Conservation (phyloP, 2,113 vertebrate genomes). For the Diadophis punctatus region DNA sequence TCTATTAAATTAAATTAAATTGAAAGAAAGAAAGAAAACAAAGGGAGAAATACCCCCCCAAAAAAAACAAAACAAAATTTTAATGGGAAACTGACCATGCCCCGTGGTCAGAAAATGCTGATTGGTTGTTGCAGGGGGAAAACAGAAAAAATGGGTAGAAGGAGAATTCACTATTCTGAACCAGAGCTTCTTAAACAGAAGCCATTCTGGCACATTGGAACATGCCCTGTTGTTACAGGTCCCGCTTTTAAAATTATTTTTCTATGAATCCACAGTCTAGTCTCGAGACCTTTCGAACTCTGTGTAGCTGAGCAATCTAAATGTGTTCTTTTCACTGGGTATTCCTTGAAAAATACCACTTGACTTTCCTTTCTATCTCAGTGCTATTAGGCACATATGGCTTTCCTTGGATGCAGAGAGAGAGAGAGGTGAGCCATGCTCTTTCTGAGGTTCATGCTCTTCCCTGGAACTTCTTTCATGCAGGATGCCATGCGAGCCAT, state of each 20-base stretch:
- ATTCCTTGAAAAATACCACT: not conserved
- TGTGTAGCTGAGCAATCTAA: not conserved
- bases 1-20: too few species aligned
- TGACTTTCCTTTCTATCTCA: not conserved
- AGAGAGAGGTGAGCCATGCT: not conserved
- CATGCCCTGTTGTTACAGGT: not conserved
- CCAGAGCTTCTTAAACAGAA: not conserved
- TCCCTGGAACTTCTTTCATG: not conserved
- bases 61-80: not conserved
- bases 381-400: not conserved
- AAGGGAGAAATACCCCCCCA: too few species aligned
- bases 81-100: not conserved
- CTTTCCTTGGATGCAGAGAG: not conserved
- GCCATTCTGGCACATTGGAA: not conserved
- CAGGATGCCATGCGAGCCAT: slow-evolving; percentile 74
- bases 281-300: not conserved
- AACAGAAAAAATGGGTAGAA: not conserved
- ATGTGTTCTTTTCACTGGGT: not conserved
- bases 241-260: not conserved
- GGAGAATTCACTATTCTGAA: not conserved
- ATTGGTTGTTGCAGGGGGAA: not conserved
- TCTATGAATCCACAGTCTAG: not conserved
- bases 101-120: not conserved
- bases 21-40: not conserved
- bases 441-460: not conserved